Base-by-base conservation (phyloP, 2,888 invertebrate genomes). In the Dascillus cervinus region DNA sequence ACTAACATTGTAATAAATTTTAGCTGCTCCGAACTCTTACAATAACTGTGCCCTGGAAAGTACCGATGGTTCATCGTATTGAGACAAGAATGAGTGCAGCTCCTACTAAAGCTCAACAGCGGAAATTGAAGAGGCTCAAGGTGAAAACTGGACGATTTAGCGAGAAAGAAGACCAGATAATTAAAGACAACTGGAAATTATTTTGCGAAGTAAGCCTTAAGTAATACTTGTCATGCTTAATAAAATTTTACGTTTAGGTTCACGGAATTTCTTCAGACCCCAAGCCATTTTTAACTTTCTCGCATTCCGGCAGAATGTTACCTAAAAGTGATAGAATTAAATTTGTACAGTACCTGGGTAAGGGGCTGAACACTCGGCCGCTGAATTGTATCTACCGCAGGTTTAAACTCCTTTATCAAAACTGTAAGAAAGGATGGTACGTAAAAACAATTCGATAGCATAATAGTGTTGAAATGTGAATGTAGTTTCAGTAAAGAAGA, bases 151-250 rank as follows among this genome's bases (percentile, higher is more conserved):
- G 30, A 9, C 17, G n/a, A 3, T 30, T 23, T 4, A 30, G 8
- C 14, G 13, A 22, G n/a, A 14, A 9, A 13, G 30, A 30, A 30
- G 30, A 30, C 3, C 17, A 5, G n/a, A 30, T 13, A 13, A 22
- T 30, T 11, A 13, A 30, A n/a, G 11, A 22, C 8, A 30, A 30
- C 17, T 30, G 30, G 30, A 11, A 10, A 14, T 9, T 15, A 2
- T 30, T 30, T 30, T 23, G 22, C 9, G 11, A 30, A 22, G 30
- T 30, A 23, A 4, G 17, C 4, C 17, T 17, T n/a, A n/a, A n/a
- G n/a, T n/a, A n/a, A n/a, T n/a, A n/a, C n/a, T n/a, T 17, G 8
- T 17, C 4, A 17, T 17, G 4, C 8, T 17, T 17, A 8, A 17
- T 4, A 17, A 17, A 4, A 6, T 6, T 17, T 17, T 17, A 17